Conservation (phyloP, 2,888 invertebrate species). For the Ametastegia equiseti region DNA sequence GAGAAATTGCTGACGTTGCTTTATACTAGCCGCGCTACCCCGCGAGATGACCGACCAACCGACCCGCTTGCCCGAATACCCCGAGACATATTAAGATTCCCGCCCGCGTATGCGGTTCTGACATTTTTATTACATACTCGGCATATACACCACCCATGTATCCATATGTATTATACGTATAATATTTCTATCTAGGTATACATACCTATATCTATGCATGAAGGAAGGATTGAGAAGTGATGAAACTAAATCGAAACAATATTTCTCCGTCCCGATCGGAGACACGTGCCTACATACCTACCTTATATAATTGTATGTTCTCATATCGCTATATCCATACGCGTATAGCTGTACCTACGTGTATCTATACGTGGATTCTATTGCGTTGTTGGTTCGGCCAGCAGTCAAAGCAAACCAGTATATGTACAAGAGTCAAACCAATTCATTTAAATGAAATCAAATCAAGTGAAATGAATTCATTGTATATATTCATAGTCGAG, state of each 20-base stretch:
- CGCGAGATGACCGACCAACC: too few species aligned
- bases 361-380: neutral
- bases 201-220: neutral
- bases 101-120: slow-evolving; percentile 56
- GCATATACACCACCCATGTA: too few species aligned
- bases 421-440: slow-evolving; percentile 61
- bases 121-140: slow-evolving; percentile 67
- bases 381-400: neutral
- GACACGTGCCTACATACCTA: neutral
- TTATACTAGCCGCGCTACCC: slow-evolving; percentile 10
- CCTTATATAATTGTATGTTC: neutral
- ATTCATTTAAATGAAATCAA: slow-evolving; percentile 69
- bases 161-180: too few species aligned
- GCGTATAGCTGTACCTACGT: neutral
- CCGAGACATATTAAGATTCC: slow-evolving; percentile 74
- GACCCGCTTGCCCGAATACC: slow-evolving; percentile 51
- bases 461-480: slow-evolving; percentile 58
- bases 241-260: slow-evolving; percentile 15
- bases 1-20: slow-evolving; percentile 36
- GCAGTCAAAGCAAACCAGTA: slow-evolving; percentile 35
- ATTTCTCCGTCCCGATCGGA: neutral
- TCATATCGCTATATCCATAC: too few species aligned
- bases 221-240: neutral
- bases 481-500: too few species aligned
- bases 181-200: too few species aligned